A percentile compares a stretch with the other conserved stretches of the same genome.
phyloP scores from a whole-genome alignment of 2,888 invertebrate genomes.

The Therioaphis trifolii region DNA sequence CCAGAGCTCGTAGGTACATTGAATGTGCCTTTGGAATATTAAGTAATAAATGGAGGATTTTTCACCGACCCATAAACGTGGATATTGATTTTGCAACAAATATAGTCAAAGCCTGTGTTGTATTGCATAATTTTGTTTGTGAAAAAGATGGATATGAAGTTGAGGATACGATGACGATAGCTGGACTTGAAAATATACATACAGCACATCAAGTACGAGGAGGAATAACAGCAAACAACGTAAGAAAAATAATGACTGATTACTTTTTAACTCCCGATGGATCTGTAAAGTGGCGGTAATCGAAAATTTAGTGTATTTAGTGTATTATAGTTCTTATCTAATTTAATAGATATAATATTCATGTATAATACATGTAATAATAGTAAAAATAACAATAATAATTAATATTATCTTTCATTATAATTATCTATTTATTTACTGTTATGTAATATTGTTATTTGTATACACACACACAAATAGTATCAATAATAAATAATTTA shows the following conservation, averaged over 20 bases:
- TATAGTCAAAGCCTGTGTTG: constrained; percentile 67
- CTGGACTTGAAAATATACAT: constrained; percentile 64
- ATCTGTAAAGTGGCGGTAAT: constrained; percentile 61
- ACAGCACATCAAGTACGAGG: constrained; percentile 60
- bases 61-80: constrained; percentile 67
- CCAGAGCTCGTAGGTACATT: too few species aligned
- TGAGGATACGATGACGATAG: constrained; percentile 65
- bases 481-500: too few species aligned
- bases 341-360: too few species aligned
- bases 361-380: too few species aligned
- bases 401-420: too few species aligned
- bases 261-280: constrained; percentile 62
- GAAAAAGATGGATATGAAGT: constrained; percentile 64
- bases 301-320: constrained; percentile 58
- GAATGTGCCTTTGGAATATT: constrained; percentile 66
- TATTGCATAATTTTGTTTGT: constrained; percentile 65
- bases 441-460: too few species aligned
- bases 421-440: too few species aligned
- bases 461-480: too few species aligned
- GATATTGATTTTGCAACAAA: constrained; percentile 66
- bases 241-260: constrained; percentile 62
- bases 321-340: constrained; percentile 42
- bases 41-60: constrained; percentile 68
- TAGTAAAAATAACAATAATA: too few species aligned
- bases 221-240: constrained; percentile 64